Conservation (phyloP, 1,140 invertebrate genomes). For the Procambarus virginalis region DNA sequence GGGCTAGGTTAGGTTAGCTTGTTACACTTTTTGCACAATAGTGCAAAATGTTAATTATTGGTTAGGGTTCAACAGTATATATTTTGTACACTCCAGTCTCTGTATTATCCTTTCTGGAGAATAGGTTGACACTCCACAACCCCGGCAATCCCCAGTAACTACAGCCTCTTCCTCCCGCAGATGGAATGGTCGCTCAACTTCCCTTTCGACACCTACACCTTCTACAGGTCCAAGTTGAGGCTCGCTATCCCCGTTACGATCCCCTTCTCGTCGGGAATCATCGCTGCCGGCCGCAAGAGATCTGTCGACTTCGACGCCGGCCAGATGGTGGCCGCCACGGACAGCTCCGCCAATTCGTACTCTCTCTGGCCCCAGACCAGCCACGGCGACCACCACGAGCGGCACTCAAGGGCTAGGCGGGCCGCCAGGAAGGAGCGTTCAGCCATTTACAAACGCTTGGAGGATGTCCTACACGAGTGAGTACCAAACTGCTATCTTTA, state of each 20-base stretch:
- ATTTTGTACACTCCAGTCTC: no score
- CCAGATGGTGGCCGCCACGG: not conserved
- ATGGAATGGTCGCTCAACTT: constrained; percentile 52
- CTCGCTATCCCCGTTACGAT: constrained; percentile 45
- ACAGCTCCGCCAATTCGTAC: no score
- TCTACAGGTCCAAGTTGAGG: constrained; percentile 48
- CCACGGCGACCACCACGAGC: not conserved
- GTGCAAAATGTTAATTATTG: no score
- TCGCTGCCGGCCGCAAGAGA: not conserved
- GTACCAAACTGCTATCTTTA: not conserved
- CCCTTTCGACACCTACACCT: constrained; percentile 58
- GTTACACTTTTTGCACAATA: no score
- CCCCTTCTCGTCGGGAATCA: constrained; percentile 33
- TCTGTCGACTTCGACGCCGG: not conserved
- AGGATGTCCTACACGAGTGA: not conserved
- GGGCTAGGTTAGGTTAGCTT: no score
- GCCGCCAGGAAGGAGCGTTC: not conserved
- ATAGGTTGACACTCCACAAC: no score
- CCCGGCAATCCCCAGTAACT: no score
- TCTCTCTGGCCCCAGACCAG: not conserved
- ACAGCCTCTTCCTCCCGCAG: not conserved
- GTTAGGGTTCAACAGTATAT: no score
- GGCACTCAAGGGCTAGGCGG: not conserved
- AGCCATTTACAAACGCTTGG: not conserved
- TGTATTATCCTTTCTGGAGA: no score